Evolutionary conservation across 1,140 invertebrate species (phyloP).

Genomic region (Meloidogyne chitwoodi): DNA sequence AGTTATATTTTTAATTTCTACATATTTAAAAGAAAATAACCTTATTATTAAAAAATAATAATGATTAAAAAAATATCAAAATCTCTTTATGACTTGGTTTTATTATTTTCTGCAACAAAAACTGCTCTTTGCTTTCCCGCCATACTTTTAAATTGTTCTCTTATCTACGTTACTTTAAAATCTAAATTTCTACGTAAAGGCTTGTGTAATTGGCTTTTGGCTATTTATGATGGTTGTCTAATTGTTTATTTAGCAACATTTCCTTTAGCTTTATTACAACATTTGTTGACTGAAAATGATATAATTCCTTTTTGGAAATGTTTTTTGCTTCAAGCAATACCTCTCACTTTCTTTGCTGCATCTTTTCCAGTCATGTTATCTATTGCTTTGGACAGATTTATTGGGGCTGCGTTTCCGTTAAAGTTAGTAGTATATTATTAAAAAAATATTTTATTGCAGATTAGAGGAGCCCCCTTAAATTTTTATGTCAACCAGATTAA

Average conservation of each 20-base stretch:
- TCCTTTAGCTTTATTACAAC: not conserved
- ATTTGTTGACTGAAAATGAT: not conserved
- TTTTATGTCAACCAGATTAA: no score
- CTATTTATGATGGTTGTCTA: constrained; percentile 7
- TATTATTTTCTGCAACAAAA: constrained; percentile 2
- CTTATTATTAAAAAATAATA: not conserved
- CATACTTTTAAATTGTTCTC: not conserved
- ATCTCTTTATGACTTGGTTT: not conserved
- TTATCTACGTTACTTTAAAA: constrained; percentile 8
- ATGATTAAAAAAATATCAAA: not conserved
- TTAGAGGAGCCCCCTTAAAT: no score
- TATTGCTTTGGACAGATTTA: constrained; percentile 7
- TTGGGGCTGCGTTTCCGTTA: constrained; percentile 9
- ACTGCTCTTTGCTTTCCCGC: not conserved
- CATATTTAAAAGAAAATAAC: no score
- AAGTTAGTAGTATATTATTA: no score
- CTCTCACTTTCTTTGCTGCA: constrained; percentile 3
- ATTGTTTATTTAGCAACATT: constrained; percentile 5
- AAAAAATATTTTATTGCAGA: no score
- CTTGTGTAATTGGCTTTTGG: constrained; percentile 9
- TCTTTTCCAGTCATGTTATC: constrained; percentile 13
- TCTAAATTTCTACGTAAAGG: constrained; percentile 13
- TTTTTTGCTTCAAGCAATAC: not conserved
- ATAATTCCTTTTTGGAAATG: not conserved
- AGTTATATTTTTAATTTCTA: no score